phyloP scores from a whole-genome alignment of 1,140 invertebrate genomes.

The Phthorimaea operculella region DNA sequence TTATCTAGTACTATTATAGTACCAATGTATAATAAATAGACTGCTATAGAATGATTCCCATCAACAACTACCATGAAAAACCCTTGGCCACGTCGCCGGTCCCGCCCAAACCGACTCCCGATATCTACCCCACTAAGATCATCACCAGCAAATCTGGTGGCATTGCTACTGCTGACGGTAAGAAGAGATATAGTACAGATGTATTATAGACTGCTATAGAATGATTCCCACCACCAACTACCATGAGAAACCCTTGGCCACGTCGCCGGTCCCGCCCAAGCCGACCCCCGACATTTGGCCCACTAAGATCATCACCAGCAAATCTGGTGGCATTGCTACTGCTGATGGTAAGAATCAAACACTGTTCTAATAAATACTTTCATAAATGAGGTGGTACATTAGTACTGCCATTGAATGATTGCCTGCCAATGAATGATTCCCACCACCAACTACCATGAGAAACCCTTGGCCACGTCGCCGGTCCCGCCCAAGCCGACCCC shows the following conservation, averaged over 20 bases:
- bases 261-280: slow-evolving; percentile 59
- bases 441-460: slow-evolving; percentile 63
- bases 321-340: slow-evolving; percentile 66
- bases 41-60: too few species aligned
- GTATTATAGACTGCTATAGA: too few species aligned
- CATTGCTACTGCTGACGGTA: slow-evolving; percentile 65
- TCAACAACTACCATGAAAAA: slow-evolving; percentile 65
- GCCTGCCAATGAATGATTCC: too few species aligned
- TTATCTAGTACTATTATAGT: too few species aligned
- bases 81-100: slow-evolving; percentile 61
- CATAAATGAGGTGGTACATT: too few species aligned
- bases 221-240: slow-evolving; percentile 63
- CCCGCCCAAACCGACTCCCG: slow-evolving; percentile 59
- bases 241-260: slow-evolving; percentile 63
- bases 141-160: slow-evolving; percentile 66
- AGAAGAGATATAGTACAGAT: too few species aligned
- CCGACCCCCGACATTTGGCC: slow-evolving; percentile 61
- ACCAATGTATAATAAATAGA: too few species aligned
- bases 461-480: slow-evolving; percentile 62
- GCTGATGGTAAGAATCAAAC: slow-evolving; percentile 62
- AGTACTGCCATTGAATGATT: too few species aligned
- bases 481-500: slow-evolving; percentile 60
- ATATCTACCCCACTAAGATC: slow-evolving; percentile 58
- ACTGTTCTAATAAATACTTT: slow-evolving; percentile 59
- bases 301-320: slow-evolving; percentile 61